Percentiles rank a stretch among this genome's conserved stretches.
Evolutionary conservation across 2,797 vertebrate species (phyloP).

Genomic region (Distichodus sexfasciatus): DNA sequence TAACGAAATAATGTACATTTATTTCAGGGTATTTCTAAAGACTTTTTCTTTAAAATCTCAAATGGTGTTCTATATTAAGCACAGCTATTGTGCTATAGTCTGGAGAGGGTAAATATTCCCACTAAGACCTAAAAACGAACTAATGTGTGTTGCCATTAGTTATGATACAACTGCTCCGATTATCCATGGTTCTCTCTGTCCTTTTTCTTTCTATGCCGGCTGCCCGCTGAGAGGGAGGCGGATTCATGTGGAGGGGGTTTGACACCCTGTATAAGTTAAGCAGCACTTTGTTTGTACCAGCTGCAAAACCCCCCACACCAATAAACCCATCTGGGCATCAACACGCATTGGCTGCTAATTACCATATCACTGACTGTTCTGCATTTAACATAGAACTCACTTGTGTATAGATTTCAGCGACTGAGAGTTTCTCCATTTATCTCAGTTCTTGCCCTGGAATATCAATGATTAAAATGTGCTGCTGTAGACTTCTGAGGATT

Average conservation of each 20-base stretch:
- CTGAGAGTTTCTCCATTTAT: background rate
- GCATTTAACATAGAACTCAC: slow-evolving; percentile 3
- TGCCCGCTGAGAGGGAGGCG: slow-evolving; percentile 11
- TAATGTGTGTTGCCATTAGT: too few species aligned
- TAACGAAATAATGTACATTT: too few species aligned
- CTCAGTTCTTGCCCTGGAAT: background rate
- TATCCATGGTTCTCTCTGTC: background rate
- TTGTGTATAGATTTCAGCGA: too few species aligned
- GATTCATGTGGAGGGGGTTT: background rate
- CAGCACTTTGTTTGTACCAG: slow-evolving; percentile 36
- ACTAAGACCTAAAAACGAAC: too few species aligned
- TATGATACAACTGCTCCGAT: background rate
- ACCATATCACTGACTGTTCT: slow-evolving; percentile 33
- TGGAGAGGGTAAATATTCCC: background rate
- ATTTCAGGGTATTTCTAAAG: slow-evolving; percentile 12
- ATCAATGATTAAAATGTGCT: background rate
- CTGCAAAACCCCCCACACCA: slow-evolving; percentile 43
- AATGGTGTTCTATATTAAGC: background rate
- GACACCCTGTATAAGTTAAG: slow-evolving; percentile 31
- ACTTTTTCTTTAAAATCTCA: background rate
- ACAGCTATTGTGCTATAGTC: background rate
- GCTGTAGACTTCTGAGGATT: background rate
- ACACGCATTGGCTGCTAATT: slow-evolving; percentile 25
- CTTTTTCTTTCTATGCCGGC: background rate
- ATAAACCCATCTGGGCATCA: slow-evolving; percentile 6